Percentiles rank a stretch among this genome's conserved stretches.
phyloP scores from a whole-genome alignment of 2,797 vertebrate genomes.

The Fringilla coelebs region DNA sequence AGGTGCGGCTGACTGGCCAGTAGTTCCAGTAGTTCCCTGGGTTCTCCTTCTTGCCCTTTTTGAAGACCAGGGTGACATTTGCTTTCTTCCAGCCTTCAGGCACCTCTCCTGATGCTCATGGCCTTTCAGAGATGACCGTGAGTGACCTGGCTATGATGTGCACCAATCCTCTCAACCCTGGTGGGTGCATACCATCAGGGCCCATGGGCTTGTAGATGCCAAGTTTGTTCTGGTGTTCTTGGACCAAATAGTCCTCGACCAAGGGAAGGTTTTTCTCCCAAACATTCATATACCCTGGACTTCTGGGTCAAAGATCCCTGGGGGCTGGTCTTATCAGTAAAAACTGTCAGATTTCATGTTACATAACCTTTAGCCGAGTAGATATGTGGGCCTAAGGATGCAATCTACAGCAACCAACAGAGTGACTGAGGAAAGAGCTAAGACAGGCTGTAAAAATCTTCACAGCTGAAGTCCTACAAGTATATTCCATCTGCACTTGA shows the following conservation, averaged over 20 bases:
- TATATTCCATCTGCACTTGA: background rate
- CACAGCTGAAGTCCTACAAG: background rate
- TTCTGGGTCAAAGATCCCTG: background rate
- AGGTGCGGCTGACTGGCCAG: accelerated
- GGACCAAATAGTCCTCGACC: background rate
- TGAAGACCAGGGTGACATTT: background rate
- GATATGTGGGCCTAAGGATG: background rate
- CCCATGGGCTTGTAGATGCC: background rate
- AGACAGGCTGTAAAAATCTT: background rate
- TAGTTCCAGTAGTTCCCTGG: background rate
- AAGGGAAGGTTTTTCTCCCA: background rate
- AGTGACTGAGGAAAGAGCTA: background rate
- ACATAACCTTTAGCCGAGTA: background rate
- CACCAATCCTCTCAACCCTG: background rate
- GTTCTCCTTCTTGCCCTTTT: background rate
- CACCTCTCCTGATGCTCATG: background rate
- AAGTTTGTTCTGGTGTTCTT: background rate
- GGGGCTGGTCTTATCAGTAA: background rate
- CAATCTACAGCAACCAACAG: background rate
- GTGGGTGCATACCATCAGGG: background rate
- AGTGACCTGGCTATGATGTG: background rate
- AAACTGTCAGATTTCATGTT: background rate
- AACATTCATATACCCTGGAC: background rate
- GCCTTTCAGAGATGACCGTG: background rate
- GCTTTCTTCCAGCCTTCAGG: background rate